These are phyloP conservation scores for Holcopasites calliopsidis DNA, from an alignment of 1,140 invertebrate species.

Conservation along the genomic window DNA sequence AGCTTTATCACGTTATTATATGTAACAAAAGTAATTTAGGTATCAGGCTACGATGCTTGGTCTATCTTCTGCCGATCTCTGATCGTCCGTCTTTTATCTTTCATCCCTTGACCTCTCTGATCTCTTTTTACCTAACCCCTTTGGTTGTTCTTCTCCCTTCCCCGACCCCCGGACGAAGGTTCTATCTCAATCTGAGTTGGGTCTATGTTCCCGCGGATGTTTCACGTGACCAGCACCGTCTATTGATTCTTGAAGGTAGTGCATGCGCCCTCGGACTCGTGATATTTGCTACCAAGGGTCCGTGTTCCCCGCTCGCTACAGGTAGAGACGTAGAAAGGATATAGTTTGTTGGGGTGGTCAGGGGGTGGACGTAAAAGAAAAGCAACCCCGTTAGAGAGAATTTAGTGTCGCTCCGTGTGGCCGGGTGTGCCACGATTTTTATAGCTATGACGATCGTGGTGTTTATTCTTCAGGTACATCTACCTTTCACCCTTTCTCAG, in stretches of 20 bases:
- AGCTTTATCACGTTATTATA: no score
- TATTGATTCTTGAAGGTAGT: conserved; percentile 73
- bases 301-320: conserved; percentile 46
- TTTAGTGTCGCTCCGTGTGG: no score
- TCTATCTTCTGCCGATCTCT: not conserved
- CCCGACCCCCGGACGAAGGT: no score
- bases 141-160: no score
- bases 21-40: no score
- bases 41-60: no score
- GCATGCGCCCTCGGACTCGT: conserved; percentile 72
- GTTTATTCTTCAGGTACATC: no score
- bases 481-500: no score
- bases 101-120: not conserved
- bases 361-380: not conserved
- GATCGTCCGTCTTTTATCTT: not conserved
- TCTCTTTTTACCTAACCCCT: not conserved
- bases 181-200: conserved; percentile 3
- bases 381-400: not conserved
- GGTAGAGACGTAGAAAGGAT: conserved; percentile 33
- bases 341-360: not conserved
- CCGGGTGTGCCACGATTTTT: no score
- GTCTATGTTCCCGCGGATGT: conserved; percentile 39
- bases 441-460: no score
- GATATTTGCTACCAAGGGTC: conserved; percentile 65
- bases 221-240: conserved; percentile 73